A percentile compares a stretch with the other conserved stretches of the same genome.
phyloP scores from a whole-genome alignment of 1,140 invertebrate genomes.

The Antheraea pernyi region DNA sequence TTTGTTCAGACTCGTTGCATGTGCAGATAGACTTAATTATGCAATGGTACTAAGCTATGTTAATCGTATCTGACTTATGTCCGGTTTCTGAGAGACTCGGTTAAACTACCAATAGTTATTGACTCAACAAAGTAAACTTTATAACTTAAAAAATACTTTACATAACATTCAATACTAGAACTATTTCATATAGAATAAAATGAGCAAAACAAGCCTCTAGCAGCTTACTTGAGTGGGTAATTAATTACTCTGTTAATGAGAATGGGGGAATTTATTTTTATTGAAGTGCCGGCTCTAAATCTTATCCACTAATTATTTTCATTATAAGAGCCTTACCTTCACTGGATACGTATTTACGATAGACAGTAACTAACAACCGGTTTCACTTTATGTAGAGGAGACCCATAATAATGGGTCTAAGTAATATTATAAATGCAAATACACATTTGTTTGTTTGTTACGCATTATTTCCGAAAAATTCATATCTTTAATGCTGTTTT shows the following conservation, averaged over 20 bases:
- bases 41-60: no score
- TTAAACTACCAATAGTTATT: no score
- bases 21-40: no score
- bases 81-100: no score
- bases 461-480: no score
- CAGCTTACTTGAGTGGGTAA: constrained; percentile 9
- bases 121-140: no score
- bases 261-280: constrained; percentile 19
- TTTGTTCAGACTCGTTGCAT: no score
- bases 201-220: background rate
- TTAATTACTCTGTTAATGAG: constrained; percentile 17
- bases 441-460: no score
- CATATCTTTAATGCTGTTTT: no score
- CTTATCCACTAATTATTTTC: constrained; percentile 12
- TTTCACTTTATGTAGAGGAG: background rate
- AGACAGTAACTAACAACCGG: constrained; percentile 7
- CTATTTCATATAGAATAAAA: background rate
- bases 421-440: no score
- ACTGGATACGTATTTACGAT: constrained; percentile 11
- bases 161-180: background rate
- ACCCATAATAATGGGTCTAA: no score
- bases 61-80: no score
- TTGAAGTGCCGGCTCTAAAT: constrained; percentile 15
- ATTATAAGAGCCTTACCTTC: constrained; percentile 12
- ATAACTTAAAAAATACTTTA: background rate